Base-by-base conservation (phyloP, 1,140 invertebrate species). In the Nebria ingens region DNA sequence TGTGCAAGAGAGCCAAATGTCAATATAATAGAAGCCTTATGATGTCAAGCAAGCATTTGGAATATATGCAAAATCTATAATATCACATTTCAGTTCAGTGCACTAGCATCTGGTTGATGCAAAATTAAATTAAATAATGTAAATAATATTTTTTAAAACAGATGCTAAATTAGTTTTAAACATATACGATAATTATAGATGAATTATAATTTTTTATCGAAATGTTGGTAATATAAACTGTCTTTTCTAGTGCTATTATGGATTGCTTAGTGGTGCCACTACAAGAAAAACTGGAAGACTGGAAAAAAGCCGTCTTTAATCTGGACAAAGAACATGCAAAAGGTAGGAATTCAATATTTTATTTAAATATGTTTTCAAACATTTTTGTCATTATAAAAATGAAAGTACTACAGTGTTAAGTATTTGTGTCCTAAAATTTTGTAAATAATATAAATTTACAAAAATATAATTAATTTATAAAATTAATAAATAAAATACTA, bases 301-400 rank as follows among this genome's bases (percentile, higher is more conserved):
- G 90, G 90, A 89, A 88, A 66, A 90, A 89, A 67, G 79, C 83
- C 51, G 79, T 87, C 50, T 79, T 84, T 61, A 87, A 87, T 66
- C 74, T 93, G 62, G 90, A 93, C 68, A 92, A 92, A 71, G 90
- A 93, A 64, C 90, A 93, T 74, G 82, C 87, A 61, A 92, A 90
- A 85, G 82, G 82, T 83, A 71, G 64, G 52, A 9, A 25, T 34
- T 53, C n/a, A 11, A 25, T 23, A 34, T 25, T 4, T 6, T 49
- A 20, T 51, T 49, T 54, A 40, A 40, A 4, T 54, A 12, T 15
- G 40, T 42, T 54, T 52, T 15, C 3, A 34, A 34, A 6, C 11
- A 54, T 19, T 3, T n/a, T 23, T 52, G 21, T n/a, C n/a, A 21
- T 20, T 52, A 52, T 52, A 52, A 15, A 6, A 21, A 29, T 6